Evolutionary conservation across 2,113 vertebrate species (phyloP), one percentile per base, ranked within the genome.

Genomic region (Blennius ocellaris): DNA sequence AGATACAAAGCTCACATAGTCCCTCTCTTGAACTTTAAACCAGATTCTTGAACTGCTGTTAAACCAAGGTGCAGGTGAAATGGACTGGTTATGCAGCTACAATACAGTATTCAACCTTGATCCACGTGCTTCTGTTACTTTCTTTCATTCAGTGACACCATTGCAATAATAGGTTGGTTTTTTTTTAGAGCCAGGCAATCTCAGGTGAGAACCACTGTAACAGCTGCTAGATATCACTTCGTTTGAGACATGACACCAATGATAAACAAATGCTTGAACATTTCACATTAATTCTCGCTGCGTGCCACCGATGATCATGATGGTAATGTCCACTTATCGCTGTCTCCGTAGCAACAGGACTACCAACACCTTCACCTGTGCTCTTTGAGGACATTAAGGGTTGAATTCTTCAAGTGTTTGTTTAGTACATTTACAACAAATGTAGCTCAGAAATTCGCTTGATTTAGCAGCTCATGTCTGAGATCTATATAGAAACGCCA

Each of bases 181-280:
- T 51, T 55, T 59, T 84, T 87, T 48, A 30, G 81, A 86, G 73
- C 67, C 45, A 1, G 63, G 64, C 62, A 53, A 51, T 63, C 21
- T 6, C 21, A 83, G 60, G 37, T 41, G 47, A 36, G 39, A 53
- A 37, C 21, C 16, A 8, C 61, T 21, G 66, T 62, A 55, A 30
- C 57, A 44, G 47, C 21, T 40, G 49, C 61, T 74, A 62, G 55
- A 74, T 66, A 57, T 83, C 51, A 39, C 80, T 83, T 67, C 68
- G 9, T n/a, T 66, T 69, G 49, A 3, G 11, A 41, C 17, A 67
- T 21, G 11, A 55, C 37, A 38, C 72, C 37, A 17, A 36, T 43
- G 21, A 30, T 30, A 30, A 71, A 56, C 14, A 44, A 56, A 48
- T 37, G 30, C 51, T 39, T 17, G 53, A 45, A 16, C 39, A 36